phyloP scores from a whole-genome alignment of 1,140 invertebrate species.

The Lepidurus apus region DNA sequence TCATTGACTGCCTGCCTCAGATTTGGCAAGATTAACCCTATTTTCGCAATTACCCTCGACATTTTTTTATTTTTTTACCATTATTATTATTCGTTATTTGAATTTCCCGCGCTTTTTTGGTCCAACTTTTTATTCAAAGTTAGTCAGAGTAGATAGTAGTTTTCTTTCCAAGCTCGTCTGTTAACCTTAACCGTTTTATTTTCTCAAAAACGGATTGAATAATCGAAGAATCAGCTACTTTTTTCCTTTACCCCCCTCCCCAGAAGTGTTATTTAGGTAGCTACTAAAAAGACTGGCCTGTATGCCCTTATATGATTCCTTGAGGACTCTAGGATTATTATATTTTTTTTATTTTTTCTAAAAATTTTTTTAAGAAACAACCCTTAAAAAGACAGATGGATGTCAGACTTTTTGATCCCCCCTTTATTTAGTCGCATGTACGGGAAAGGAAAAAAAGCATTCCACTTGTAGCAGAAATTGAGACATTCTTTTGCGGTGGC shows the following conservation, averaged over 20 bases:
- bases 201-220: not conserved
- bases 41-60: not conserved
- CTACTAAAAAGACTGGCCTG: not conserved
- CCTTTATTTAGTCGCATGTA: not conserved
- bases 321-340: not conserved
- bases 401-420: not conserved
- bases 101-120: not conserved
- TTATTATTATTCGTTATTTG: not conserved
- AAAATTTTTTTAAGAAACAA: too few relatives aligned
- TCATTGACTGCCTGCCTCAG: not conserved
- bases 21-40: not conserved
- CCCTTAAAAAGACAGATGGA: not conserved
- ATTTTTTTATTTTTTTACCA: not conserved
- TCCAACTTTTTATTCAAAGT: not conserved
- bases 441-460: not conserved
- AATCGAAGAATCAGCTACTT: not conserved
- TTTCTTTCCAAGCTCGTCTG: not conserved
- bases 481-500: not conserved
- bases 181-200: not conserved
- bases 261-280: not conserved
- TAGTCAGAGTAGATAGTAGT: not conserved
- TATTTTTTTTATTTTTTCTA: too few relatives aligned
- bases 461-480: not conserved
- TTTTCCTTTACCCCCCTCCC: not conserved
- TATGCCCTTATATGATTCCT: not conserved